A percentile compares a stretch with the other conserved stretches of the same genome.
These are phyloP conservation scores for Criorhina ranunculi DNA, from an alignment of 2,888 invertebrate genomes.

Conservation along the genomic window DNA sequence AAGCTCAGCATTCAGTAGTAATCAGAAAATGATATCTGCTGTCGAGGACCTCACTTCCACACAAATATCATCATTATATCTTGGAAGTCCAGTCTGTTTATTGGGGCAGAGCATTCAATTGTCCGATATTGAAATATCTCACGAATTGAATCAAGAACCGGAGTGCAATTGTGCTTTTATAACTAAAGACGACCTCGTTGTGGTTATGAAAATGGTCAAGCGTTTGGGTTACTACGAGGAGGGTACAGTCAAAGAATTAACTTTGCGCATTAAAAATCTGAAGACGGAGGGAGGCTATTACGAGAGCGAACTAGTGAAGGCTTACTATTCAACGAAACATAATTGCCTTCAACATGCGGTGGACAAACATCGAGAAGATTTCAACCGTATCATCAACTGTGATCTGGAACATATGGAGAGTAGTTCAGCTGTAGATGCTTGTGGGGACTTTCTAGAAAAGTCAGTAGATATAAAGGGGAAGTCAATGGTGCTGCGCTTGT, in stretches of 20 bases:
- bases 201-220: conserved; percentile 93
- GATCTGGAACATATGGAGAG: not conserved
- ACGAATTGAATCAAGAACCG: conserved; percentile 54
- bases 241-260: conserved; percentile 95
- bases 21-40: conserved; percentile 82
- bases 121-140: conserved; percentile 90
- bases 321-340: conserved; percentile 88
- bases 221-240: conserved; percentile 90
- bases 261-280: conserved; percentile 96
- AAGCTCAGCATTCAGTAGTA: not conserved
- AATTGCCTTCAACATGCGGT: conserved; percentile 82
- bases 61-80: conserved; percentile 90
- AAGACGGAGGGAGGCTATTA: conserved; percentile 95
- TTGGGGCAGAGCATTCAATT: conserved; percentile 90
- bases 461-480: conserved; percentile 6
- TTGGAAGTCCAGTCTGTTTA: conserved; percentile 88
- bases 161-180: conserved; percentile 91
- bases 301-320: conserved; percentile 93
- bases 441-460: not conserved
- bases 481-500: conserved; percentile 1
- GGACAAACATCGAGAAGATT: not conserved
- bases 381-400: not conserved
- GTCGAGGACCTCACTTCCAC: conserved; percentile 90
- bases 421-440: not conserved
- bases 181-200: conserved; percentile 92